Evolutionary conservation across 1,140 invertebrate genomes (phyloP).

Genomic region (Holcopasites calliopsidis): DNA sequence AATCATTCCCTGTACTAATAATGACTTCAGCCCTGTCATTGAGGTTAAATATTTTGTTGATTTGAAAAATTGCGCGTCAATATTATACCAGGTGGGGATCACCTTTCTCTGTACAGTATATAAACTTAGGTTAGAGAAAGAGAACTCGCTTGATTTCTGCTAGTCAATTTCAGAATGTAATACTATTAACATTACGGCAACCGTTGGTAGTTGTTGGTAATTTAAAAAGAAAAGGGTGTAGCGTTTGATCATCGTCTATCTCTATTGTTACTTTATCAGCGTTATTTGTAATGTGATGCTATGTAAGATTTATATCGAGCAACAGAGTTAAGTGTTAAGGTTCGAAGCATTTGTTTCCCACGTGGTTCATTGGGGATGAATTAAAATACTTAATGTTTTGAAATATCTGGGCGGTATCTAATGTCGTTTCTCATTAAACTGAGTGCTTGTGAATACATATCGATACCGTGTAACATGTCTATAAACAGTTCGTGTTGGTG

Average conservation of each 20-base stretch:
- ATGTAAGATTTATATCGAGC: conserved; percentile 14
- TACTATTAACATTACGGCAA: background rate
- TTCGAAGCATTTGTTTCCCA: conserved; percentile 9
- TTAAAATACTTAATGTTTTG: conserved; percentile 8
- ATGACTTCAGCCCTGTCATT: no score
- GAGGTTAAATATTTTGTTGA: background rate
- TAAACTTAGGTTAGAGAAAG: background rate
- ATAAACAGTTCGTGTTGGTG: conserved; percentile 30
- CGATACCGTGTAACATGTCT: conserved; percentile 30
- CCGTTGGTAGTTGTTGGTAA: conserved; percentile 40
- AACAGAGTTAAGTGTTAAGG: background rate
- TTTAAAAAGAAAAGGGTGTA: conserved; percentile 35
- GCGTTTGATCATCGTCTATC: conserved; percentile 20
- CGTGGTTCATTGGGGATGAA: conserved; percentile 25
- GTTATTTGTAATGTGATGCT: conserved; percentile 17
- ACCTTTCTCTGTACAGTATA: background rate
- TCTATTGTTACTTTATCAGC: conserved; percentile 26
- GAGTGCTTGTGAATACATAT: conserved; percentile 25
- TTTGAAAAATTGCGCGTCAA: background rate
- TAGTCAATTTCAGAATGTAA: conserved; percentile 38
- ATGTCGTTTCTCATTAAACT: conserved; percentile 10
- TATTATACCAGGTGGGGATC: background rate
- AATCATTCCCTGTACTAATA: no score
- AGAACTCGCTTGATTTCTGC: conserved; percentile 2
- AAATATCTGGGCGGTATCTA: conserved; percentile 7